Conservation (phyloP, 2,113 vertebrate genomes). For the Chionomys nivalis region DNA sequence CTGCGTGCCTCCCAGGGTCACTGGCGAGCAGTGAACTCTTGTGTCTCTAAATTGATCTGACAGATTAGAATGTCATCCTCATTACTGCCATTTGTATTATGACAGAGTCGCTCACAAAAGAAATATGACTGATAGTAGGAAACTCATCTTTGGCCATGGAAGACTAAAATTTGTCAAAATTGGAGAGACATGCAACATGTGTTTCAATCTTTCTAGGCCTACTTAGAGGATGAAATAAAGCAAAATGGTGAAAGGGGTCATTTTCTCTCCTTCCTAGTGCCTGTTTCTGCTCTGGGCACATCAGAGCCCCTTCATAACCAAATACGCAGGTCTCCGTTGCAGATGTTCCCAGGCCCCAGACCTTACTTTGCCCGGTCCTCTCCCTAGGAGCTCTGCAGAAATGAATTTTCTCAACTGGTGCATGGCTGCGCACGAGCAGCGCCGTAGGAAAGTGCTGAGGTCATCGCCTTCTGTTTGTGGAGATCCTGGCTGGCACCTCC, state of each 20-base stretch:
- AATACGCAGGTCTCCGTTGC: not conserved
- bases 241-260: not conserved
- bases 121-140: not conserved
- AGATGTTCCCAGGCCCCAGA: not conserved
- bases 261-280: not conserved
- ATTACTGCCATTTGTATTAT: not conserved
- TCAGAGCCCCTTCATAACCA: not conserved
- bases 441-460: not conserved
- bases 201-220: not conserved
- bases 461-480: not conserved
- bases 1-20: not conserved
- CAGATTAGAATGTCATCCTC: not conserved
- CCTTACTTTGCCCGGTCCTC: not conserved
- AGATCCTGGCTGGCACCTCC: not conserved
- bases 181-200: not conserved
- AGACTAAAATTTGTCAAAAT: constrained; percentile 56
- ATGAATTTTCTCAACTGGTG: not conserved
- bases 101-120: constrained; percentile 36
- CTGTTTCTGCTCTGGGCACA: not conserved
- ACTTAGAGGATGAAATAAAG: not conserved
- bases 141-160: constrained; percentile 22
- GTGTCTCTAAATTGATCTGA: not conserved
- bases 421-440: not conserved
- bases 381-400: not conserved
- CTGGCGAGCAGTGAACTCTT: not conserved